A percentile compares a stretch with the other conserved stretches of the same genome.
These are phyloP conservation scores for Aleiodes leptofemur DNA, from an alignment of 2,888 invertebrate genomes.

Conservation along the genomic window DNA sequence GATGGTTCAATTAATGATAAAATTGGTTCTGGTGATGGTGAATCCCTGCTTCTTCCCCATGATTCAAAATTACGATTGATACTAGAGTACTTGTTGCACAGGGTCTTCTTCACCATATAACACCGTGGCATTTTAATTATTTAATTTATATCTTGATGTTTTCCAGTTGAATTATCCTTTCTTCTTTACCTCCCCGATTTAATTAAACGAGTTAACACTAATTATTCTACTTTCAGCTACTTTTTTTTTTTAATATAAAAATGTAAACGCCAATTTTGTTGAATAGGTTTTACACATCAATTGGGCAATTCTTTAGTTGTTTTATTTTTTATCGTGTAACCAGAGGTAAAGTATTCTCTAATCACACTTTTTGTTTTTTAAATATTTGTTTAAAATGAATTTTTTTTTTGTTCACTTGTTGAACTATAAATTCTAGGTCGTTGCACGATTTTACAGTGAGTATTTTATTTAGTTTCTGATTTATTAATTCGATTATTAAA, in stretches of 20 bases:
- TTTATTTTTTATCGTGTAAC: background rate
- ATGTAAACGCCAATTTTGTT: conserved; percentile 51
- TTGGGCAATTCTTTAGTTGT: conserved; percentile 3
- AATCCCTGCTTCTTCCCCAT: conserved; percentile 68
- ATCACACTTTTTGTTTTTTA: background rate
- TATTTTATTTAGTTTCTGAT: conserved; percentile 21
- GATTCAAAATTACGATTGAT: conserved; percentile 71
- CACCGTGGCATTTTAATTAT: conserved; percentile 82
- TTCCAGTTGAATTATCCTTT: conserved; percentile 2
- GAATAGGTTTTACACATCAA: conserved; percentile 9
- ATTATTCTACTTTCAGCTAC: background rate
- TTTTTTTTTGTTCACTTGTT: no score
- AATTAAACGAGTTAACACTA: conserved; percentile 17
- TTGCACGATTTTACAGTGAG: conserved; percentile 51
- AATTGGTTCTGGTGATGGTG: conserved; percentile 58
- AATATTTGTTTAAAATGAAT: no score
- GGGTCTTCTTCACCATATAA: conserved; percentile 84
- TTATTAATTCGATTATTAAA: conserved; percentile 54
- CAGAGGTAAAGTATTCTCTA: conserved; percentile 10
- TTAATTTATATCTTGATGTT: background rate
- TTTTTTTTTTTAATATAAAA: conserved; percentile 47
- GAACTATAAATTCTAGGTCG: conserved; percentile 43
- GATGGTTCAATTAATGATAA: conserved; percentile 1
- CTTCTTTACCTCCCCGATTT: background rate
- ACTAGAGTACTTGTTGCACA: conserved; percentile 76